phyloP scores from a whole-genome alignment of 2,797 vertebrate genomes.

The Oreonectes daqikongensis region DNA sequence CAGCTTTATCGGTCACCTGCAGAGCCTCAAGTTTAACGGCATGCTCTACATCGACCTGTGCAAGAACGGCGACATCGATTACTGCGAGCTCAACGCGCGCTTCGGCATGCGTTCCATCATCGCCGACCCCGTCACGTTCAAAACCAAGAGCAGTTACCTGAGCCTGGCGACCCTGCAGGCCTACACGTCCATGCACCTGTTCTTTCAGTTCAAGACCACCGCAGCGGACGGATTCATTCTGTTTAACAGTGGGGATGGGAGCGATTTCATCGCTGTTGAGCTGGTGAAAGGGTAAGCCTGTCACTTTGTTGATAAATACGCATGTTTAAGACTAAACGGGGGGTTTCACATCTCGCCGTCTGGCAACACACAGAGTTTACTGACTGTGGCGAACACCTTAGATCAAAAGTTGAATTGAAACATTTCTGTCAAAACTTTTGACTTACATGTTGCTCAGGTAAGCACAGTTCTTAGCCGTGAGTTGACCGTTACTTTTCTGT shows the following conservation, averaged over 20 bases:
- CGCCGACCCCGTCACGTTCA: constrained; percentile 96
- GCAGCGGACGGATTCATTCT: constrained; percentile 95
- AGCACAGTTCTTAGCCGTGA: neutral
- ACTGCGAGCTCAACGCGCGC: constrained; percentile 95
- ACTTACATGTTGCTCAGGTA: too few species aligned
- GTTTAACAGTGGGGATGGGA: constrained; percentile 97
- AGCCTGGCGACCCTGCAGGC: constrained; percentile 95
- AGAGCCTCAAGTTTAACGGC: constrained; percentile 99
- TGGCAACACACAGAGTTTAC: too few species aligned
- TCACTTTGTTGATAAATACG: neutral
- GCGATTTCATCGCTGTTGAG: constrained; percentile 96
- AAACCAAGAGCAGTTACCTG: constrained; percentile 96
- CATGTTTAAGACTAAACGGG: too few species aligned
- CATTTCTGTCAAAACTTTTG: too few species aligned
- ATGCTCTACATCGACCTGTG: constrained; percentile 98
- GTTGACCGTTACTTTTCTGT: neutral
- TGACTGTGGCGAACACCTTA: too few species aligned
- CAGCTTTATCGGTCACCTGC: constrained; percentile 97
- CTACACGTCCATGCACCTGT: constrained; percentile 98
- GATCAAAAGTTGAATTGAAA: too few species aligned
- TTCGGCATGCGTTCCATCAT: constrained; percentile 97
- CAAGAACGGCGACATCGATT: constrained; percentile 98
- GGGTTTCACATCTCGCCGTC: too few species aligned
- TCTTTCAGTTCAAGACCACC: constrained; percentile 99
- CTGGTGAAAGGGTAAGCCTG: constrained; percentile 93